Evolutionary conservation across 2,888 invertebrate species (phyloP).

Genomic region (Erpobdella octoculata): DNA sequence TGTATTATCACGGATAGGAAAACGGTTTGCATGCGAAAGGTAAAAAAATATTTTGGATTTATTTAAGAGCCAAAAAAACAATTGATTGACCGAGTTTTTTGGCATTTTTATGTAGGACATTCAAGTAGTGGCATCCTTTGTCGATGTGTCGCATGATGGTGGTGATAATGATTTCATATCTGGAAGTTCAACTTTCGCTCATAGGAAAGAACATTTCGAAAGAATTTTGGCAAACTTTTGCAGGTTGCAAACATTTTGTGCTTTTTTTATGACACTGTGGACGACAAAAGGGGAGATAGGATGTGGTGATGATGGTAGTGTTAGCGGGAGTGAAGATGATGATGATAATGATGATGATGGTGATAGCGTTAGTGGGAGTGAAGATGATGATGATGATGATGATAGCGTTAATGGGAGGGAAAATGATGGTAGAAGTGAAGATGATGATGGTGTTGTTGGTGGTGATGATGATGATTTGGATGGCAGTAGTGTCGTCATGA

Average conservation of each 20-base stretch:
- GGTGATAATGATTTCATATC: constrained; percentile 43
- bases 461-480: too few species aligned
- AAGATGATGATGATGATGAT: constrained; percentile 14
- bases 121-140: not conserved
- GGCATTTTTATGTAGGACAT: too few species aligned
- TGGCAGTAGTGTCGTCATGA: too few species aligned
- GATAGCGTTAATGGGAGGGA: too few species aligned
- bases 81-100: too few species aligned
- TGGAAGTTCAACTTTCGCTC: constrained; percentile 35
- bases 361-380: not conserved
- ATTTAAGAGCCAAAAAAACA: too few species aligned
- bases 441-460: too few species aligned
- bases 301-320: not conserved
- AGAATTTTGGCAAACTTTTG: constrained; percentile 42
- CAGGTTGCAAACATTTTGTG: constrained; percentile 40
- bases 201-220: constrained; percentile 40
- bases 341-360: not conserved
- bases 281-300: not conserved
- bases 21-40: too few species aligned
- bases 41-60: too few species aligned
- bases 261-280: not conserved
- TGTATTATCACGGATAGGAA: too few species aligned
- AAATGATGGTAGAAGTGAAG: too few species aligned
- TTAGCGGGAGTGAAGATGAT: not conserved
- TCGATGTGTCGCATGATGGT: constrained; percentile 38